Base-by-base conservation (phyloP, 2,113 vertebrate genomes). In the Octodon degus region DNA sequence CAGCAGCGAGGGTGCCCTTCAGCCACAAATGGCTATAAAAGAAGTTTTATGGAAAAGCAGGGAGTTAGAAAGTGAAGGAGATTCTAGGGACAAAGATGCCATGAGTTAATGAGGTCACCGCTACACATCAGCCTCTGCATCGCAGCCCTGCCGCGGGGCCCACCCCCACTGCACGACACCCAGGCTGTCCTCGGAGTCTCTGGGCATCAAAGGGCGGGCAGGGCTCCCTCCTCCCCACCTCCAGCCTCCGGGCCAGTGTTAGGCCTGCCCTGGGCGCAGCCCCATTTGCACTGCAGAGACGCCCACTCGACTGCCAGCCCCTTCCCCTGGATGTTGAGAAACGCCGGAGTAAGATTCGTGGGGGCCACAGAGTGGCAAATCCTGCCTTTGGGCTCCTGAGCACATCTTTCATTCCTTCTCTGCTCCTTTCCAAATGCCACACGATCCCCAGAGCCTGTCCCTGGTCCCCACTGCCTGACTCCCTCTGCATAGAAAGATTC, bases 11-110 rank as follows among this genome's bases (percentile, higher is more conserved):
- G 65, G n/a, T 92, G 76, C 76, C 90, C 77, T 97, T 93, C 84
- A 86, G 83, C 62, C 13, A 37, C 67, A 80, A 95, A 79, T n/a
- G 76, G 84, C 85, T 89, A 65, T 84, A 90, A 87, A 88, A 90
- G 34, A 91, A 25, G 22, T 88, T 96, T 94, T 93, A 88, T 85
- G 72, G 53, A 60, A 96, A 97, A 92, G 70, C 88, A 88, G 60
- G 60, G 27, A 65, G 92, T 87, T 70, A 90, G 81, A 81, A 91
- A 34, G 53, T 74, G 13, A 90, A 95, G 62, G 86, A 93, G 40
- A 86, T 25, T 87, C 40, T 94, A 81, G 89, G 94, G 53, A 81
- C 76, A 93, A 86, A 94, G 63, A 87, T 14, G 25, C n/a, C 40
- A 47, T 92, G 95, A 77, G 70, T 80, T 87, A 83, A 50, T 50